Conservation (phyloP, 2,113 vertebrate genomes). For the Onychostoma macrolepis region DNA sequence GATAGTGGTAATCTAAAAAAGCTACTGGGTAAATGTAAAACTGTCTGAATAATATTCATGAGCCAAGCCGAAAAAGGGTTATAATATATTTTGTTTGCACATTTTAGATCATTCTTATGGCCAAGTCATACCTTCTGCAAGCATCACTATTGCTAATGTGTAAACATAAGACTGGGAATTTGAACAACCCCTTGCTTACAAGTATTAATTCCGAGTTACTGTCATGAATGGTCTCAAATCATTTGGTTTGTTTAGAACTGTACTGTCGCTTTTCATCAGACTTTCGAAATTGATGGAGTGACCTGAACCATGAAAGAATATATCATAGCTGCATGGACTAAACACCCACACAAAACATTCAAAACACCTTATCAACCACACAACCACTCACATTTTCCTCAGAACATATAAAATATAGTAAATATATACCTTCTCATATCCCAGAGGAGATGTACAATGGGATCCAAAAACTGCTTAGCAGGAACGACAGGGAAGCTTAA, state of each 20-base stretch:
- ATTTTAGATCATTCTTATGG: not conserved
- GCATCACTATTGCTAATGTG: too few relatives aligned
- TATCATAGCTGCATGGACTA: not conserved
- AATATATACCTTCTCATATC: not conserved
- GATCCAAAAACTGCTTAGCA: conserved; percentile 6
- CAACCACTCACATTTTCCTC: not conserved
- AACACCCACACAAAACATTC: not conserved
- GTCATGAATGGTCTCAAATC: not conserved
- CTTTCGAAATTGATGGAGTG: not conserved
- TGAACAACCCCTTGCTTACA: not conserved
- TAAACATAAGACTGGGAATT: not conserved
- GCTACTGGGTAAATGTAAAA: not conserved
- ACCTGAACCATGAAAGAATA: not conserved
- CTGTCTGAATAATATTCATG: not conserved
- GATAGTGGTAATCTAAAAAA: not conserved
- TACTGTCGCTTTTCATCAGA: not conserved
- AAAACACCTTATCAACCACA: not conserved
- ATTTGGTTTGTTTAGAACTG: not conserved
- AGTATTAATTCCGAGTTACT: not conserved
- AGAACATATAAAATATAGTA: conserved; percentile 5
- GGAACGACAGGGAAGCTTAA: conserved; percentile 58
- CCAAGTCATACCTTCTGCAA: not conserved
- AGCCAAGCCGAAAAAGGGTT: not conserved
- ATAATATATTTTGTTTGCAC: not conserved
- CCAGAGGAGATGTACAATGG: not conserved